Percentiles rank a stretch among this genome's conserved stretches.
These are phyloP conservation scores for Oostethus manadensis DNA, from an alignment of 2,113 vertebrate species.

Conservation along the genomic window DNA sequence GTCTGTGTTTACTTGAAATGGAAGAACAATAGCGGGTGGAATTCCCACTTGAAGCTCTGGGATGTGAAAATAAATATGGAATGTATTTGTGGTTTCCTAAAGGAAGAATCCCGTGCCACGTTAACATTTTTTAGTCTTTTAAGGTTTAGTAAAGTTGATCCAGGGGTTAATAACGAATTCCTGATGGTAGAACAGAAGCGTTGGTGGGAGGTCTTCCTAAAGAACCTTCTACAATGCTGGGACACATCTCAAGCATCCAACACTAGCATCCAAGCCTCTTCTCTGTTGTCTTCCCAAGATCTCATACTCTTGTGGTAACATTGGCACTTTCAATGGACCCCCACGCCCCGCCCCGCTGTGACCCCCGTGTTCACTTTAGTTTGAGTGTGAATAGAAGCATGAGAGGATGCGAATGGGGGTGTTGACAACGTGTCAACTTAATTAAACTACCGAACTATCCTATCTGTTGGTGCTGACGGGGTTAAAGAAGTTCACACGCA, in stretches of 20 bases:
- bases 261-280: conserved; percentile 31
- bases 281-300: conserved; percentile 24
- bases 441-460: conserved; percentile 55
- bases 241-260: conserved; percentile 19
- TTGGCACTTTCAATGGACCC: conserved; percentile 42
- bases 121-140: no score
- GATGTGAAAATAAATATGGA: conserved; percentile 2
- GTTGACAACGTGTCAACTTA: conserved; percentile 31
- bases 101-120: background rate
- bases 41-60: background rate
- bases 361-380: conserved; percentile 40
- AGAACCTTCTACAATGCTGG: conserved; percentile 6
- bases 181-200: background rate
- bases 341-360: conserved; percentile 25
- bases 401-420: conserved; percentile 5
- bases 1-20: conserved; percentile 27
- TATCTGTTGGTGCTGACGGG: conserved; percentile 6
- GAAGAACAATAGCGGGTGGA: conserved; percentile 1
- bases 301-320: conserved; percentile 15
- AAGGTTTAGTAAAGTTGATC: background rate
- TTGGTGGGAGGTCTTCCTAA: conserved; percentile 9
- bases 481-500: conserved; percentile 26
- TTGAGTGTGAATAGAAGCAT: conserved; percentile 42
- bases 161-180: background rate
- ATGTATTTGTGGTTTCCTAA: background rate